phyloP scores from a whole-genome alignment of 2,113 vertebrate genomes.

The Calonectris borealis region DNA sequence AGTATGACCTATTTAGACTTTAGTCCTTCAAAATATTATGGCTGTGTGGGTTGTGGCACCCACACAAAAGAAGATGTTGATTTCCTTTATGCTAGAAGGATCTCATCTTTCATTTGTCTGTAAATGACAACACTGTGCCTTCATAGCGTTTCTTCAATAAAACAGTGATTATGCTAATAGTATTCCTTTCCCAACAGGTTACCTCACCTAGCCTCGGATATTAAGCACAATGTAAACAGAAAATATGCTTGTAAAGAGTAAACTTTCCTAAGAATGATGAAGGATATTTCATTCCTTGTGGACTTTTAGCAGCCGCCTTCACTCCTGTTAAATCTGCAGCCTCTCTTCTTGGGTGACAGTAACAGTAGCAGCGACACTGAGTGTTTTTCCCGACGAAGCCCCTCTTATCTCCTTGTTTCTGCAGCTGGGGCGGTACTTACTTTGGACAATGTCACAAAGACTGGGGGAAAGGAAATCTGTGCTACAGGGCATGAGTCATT shows the following conservation, averaged over 20 bases:
- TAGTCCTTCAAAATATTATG: background rate
- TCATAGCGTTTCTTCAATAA: background rate
- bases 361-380: background rate
- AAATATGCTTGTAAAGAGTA: background rate
- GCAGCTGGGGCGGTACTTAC: background rate
- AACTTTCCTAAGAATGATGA: background rate
- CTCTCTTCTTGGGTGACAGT: background rate
- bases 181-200: conserved; percentile 28
- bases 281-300: background rate
- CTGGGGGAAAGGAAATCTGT: background rate
- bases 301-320: background rate
- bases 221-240: background rate
- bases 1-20: background rate
- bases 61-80: background rate
- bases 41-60: background rate
- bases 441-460: background rate
- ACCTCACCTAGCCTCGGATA: background rate
- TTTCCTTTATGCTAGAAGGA: conserved; percentile 11
- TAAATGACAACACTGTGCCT: background rate
- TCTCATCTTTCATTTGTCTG: background rate
- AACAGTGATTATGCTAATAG: conserved; percentile 26
- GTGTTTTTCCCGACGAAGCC: background rate
- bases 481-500: background rate
- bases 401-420: background rate
- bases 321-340: background rate